Evolutionary conservation across 92 coral and sea anemone species (phyloP).

Genomic region (Desmophyllum pertusum): DNA sequence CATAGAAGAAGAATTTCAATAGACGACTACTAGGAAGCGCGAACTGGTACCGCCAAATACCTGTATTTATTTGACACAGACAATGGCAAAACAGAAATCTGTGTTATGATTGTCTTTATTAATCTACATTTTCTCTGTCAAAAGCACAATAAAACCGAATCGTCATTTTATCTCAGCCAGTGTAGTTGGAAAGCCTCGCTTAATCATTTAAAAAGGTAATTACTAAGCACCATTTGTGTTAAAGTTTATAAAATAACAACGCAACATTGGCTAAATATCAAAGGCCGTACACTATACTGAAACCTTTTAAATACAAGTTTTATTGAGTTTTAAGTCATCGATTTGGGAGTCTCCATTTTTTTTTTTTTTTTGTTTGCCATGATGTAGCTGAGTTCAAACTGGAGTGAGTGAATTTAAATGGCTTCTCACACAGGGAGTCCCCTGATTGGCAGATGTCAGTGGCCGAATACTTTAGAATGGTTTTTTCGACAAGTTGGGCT

Average conservation of each 20-base stretch:
- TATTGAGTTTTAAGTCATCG: not conserved
- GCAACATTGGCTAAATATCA: not conserved
- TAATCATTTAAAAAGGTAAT: not conserved
- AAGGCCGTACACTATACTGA: not conserved
- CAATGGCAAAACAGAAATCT: not conserved
- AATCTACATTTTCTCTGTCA: not conserved
- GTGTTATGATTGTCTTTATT: not conserved
- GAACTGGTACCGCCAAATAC: conserved; percentile 46
- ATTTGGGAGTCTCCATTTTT: not conserved
- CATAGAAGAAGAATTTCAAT: conserved; percentile 73
- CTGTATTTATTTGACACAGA: conserved; percentile 19
- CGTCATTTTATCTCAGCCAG: not conserved
- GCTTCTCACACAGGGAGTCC: conserved; percentile 3
- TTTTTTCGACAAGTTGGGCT: not conserved
- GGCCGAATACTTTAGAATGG: not conserved
- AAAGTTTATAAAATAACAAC: not conserved
- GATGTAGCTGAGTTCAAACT: conserved; percentile 21
- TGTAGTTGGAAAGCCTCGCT: not conserved
- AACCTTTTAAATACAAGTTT: not conserved
- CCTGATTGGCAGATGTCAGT: not conserved
- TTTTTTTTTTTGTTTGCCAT: not conserved
- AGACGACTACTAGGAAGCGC: not conserved
- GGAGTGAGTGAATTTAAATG: not conserved
- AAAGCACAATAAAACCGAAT: not conserved
- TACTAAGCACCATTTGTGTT: not conserved